Conservation (phyloP, 1,140 invertebrate species). For the Cotesia chilonis region DNA sequence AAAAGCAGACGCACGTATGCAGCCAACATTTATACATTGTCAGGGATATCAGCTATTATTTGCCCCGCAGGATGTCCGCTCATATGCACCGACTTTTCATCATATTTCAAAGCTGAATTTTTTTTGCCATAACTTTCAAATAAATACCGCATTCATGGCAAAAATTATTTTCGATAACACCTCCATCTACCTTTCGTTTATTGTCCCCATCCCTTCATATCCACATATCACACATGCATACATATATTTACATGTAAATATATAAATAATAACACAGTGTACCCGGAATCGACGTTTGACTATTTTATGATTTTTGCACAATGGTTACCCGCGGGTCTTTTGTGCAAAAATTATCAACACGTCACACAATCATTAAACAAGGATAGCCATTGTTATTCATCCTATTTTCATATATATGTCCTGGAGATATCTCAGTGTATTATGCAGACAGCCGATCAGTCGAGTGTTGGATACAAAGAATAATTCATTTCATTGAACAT, state of each 20-base stretch:
- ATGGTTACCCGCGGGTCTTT: constrained; percentile 52
- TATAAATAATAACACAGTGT: constrained; percentile 4
- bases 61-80: constrained; percentile 32
- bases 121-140: too few species aligned
- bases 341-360: constrained; percentile 66
- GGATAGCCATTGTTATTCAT: too few species aligned
- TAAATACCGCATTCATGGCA: too few species aligned
- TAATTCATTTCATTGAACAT: too few species aligned
- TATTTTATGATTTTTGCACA: constrained; percentile 60
- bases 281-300: constrained; percentile 11
- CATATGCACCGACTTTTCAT: constrained; percentile 19
- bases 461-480: too few species aligned
- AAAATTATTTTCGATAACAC: too few species aligned
- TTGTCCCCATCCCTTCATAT: neutral
- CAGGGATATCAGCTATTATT: constrained; percentile 28
- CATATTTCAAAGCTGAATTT: neutral
- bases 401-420: too few species aligned
- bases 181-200: too few species aligned
- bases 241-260: neutral
- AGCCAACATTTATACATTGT: constrained; percentile 11
- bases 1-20: constrained; percentile 11
- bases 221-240: neutral
- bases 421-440: too few species aligned
- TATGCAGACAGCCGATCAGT: too few species aligned
- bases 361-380: constrained; percentile 57